Base-by-base conservation (phyloP, 2,888 invertebrate species). In the Deroplatys truncata region DNA sequence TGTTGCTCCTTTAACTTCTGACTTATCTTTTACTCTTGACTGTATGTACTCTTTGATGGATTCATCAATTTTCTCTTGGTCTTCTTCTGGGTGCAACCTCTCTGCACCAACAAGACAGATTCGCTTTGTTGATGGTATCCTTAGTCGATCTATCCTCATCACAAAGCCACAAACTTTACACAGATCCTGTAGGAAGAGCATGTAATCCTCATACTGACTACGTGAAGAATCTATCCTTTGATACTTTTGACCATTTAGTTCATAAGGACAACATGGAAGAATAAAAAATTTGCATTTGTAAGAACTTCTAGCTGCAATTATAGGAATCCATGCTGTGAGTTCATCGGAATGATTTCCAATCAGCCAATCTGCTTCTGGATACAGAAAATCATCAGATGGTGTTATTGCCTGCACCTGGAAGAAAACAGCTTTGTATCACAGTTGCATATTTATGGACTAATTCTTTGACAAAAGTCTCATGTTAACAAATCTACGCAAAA, bases 311-410 rank as follows among this genome's bases (percentile, higher is more conserved):
- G 98, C 96, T 43, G 99, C 97, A 92, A 99, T 96, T 0, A 99
- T 96, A 29, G 99, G 98, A 92, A 99, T 96, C 99, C 99, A 99
- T 1, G 99, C 99, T 15, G 99, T 99, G n/a, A 99, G 94, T 93
- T 99, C 99, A 94, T 99, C 99, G 25, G 99, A 98, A 94, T 99
- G 99, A 94, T 99, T 99, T 88, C 99, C 99, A 93, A 99, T 98
- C 88, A 99, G 94, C 98, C 99, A 99, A 92, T 98, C 97, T 49
- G 95, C 95, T n/a, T 96, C 95, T 15, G 96, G 95, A 92, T 97
- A 98, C 84, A 95, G 92, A 90, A 95, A 94, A 88, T 95, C 93
- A 91, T 96, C 95, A 16, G 96, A 96, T 86, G 97, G 97, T 90
- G 95, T 95, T 89, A 98, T 95, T 5, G 96, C 95, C 92, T 93